Evolutionary conservation across 1,140 invertebrate genomes (phyloP), one percentile per base, ranked within the genome.

Genomic region (Scaptomyza hsui): DNA sequence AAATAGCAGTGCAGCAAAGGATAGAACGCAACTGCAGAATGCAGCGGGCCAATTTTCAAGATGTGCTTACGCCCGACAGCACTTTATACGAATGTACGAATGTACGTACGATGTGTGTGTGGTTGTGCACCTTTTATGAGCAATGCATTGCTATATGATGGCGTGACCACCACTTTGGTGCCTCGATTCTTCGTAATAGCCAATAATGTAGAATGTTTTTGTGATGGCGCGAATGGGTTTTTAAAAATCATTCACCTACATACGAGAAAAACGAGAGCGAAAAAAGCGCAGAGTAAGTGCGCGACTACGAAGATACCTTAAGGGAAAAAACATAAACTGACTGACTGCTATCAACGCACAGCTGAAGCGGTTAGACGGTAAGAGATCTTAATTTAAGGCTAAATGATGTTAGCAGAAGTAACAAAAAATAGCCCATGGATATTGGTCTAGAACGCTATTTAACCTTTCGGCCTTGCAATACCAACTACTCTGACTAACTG

Each of bases 1-100:
- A 37, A 37, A 37, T 37, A 37, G 32, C 32, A 37, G n/a, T 37
- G 32, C 32, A 37, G 32, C 32, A 37, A 37, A 37, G 32, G 32
- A 37, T 12, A 12, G 12, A 37, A 37, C 32, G 12, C 32, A 37
- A 37, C 32, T n/a, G 12, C 32, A 37, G 3, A 37, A 12, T 37
- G 32, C 32, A 37, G n/a, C 32, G 10, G 32, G 32, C 32, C 32
- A 37, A 37, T 37, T 37, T 37, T 37, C 32, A 37, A 37, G 32
- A 37, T 37, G 32, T 37, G 32, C 32, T 37, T 37, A n/a, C n/a
- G 32, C 32, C 32, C 32, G 32, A 37, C 32, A 37, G 32, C 32
- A 37, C 32, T 37, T 37, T 37, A 37, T 37, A 37, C 4, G 4
- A 4, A 37, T 37, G 32, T 37, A 37, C 7, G 26, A 29, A 9